Conservation (phyloP, 2,888 invertebrate genomes). For the Acholoe squamosa region DNA sequence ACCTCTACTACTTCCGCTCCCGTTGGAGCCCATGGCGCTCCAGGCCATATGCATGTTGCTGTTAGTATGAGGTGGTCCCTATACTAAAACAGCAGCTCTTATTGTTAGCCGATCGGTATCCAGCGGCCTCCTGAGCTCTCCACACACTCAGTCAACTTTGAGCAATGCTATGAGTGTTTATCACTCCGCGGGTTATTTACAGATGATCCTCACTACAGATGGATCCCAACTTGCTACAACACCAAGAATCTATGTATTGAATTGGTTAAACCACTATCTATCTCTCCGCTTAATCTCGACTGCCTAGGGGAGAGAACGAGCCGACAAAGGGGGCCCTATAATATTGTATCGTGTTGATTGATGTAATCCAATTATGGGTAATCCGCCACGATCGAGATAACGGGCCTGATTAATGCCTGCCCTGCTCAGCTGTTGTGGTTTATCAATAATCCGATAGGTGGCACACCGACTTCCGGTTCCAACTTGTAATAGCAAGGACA, state of each 20-base stretch:
- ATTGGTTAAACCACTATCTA: neutral
- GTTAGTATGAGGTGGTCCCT: neutral
- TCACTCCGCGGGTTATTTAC: too few relatives aligned
- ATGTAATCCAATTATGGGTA: conserved; percentile 16
- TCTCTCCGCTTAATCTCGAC: neutral
- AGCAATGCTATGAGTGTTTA: too few relatives aligned
- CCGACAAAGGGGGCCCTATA: neutral
- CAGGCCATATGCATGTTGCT: conserved; percentile 44
- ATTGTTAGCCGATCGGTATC: conserved; percentile 2
- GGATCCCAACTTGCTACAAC: conserved; percentile 21
- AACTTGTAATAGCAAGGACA: neutral
- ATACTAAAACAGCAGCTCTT: neutral
- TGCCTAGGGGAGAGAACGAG: neutral
- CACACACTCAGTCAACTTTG: neutral
- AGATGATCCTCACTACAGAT: conserved; percentile 1
- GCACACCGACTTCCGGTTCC: neutral
- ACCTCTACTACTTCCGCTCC: conserved; percentile 31
- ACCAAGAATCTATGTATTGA: neutral
- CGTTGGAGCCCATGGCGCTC: conserved; percentile 47
- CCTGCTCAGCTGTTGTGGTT: neutral
- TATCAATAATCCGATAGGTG: neutral
- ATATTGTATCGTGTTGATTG: neutral
- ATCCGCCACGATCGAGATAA: neutral
- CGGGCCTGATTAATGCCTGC: neutral
- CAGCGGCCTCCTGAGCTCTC: neutral